Percentiles rank a stretch among this genome's conserved stretches.
phyloP scores from a whole-genome alignment of 2,113 vertebrate species.

The Saimiri boliviensis region DNA sequence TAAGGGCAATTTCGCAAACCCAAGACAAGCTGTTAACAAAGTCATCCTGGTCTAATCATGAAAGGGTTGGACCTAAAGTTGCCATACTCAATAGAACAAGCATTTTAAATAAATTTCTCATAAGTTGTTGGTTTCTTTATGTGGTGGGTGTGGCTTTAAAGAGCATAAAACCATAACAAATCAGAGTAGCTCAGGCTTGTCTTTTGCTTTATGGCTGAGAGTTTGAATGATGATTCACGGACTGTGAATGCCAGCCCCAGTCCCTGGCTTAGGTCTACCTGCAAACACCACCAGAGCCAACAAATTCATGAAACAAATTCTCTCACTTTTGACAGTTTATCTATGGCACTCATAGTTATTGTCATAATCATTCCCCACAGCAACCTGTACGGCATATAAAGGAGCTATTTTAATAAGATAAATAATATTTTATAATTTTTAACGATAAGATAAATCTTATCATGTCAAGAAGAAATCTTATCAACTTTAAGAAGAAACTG shows the following conservation, averaged over 20 bases:
- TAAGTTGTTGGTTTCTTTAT: constrained; percentile 35
- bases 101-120: constrained; percentile 45
- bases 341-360: background rate
- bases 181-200: constrained; percentile 57
- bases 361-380: background rate
- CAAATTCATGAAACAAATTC: background rate
- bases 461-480: background rate
- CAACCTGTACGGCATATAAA: background rate
- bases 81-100: background rate
- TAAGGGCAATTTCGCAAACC: constrained; percentile 54
- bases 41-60: background rate
- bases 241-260: background rate
- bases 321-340: background rate
- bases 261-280: constrained; percentile 15
- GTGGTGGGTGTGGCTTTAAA: constrained; percentile 37
- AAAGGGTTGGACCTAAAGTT: constrained; percentile 28
- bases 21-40: constrained; percentile 35
- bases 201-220: constrained; percentile 32
- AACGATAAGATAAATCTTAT: no score
- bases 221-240: constrained; percentile 59
- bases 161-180: constrained; percentile 48
- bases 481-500: background rate
- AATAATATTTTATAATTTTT: no score
- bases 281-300: background rate
- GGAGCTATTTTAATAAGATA: background rate